phyloP scores from a whole-genome alignment of 2,797 vertebrate species.

The Falco rusticolus region DNA sequence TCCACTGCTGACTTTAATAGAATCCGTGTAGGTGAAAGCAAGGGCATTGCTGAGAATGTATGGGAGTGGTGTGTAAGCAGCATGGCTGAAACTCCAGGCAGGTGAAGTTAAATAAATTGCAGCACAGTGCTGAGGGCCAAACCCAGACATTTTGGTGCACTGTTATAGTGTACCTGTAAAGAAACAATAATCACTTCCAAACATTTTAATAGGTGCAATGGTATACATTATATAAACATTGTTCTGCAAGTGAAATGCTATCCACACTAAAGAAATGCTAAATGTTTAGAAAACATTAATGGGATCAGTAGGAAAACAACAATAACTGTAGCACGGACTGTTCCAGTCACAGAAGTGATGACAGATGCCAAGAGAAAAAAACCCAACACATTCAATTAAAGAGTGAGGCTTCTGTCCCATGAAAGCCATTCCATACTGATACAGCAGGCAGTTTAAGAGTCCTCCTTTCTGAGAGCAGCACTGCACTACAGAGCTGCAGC shows the following conservation, averaged over 20 bases:
- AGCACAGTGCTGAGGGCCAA: background rate
- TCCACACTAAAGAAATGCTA: background rate
- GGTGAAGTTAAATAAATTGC: background rate
- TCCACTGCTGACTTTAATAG: background rate
- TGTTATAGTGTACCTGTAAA: background rate
- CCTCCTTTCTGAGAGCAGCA: background rate
- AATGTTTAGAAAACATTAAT: background rate
- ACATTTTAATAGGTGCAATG: background rate
- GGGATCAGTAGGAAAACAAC: background rate
- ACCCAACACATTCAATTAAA: background rate
- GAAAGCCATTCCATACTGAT: background rate
- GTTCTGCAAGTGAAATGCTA: background rate
- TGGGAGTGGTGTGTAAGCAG: background rate
- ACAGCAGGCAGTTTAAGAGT: background rate
- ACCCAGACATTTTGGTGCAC: background rate
- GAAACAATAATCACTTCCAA: background rate
- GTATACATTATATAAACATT: background rate
- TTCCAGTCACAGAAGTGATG: background rate
- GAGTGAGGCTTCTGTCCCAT: background rate
- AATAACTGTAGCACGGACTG: background rate
- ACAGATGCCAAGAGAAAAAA: background rate
- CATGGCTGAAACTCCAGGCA: background rate
- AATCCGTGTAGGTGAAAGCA: background rate
- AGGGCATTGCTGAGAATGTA: background rate
- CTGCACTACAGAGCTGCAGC: background rate